These are phyloP conservation scores for Polyodon spathula DNA, from an alignment of 2,113 vertebrate species.

Conservation along the genomic window DNA sequence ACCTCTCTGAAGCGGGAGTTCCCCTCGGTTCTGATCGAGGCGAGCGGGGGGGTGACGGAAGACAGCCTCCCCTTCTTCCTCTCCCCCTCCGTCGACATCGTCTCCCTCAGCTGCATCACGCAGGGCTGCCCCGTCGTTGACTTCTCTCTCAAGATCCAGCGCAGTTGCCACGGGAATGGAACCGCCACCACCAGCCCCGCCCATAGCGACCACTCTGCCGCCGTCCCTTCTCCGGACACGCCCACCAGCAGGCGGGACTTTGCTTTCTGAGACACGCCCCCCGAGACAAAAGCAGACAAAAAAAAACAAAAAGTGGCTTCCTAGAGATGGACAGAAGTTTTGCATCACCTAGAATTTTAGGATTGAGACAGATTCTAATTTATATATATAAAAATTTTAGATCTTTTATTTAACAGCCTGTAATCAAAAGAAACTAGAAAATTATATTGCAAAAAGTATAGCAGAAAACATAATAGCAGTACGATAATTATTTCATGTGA, in stretches of 20 bases:
- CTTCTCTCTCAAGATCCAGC: constrained; percentile 68
- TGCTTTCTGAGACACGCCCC: neutral
- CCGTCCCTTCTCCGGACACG: neutral
- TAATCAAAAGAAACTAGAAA: too few species aligned
- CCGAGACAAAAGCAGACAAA: too few species aligned
- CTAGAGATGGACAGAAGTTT: too few species aligned
- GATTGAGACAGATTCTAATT: too few species aligned
- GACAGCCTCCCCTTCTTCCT: constrained; percentile 49
- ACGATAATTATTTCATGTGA: too few species aligned
- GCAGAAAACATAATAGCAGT: too few species aligned
- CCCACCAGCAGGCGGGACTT: neutral
- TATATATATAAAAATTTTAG: too few species aligned
- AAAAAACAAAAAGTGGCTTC: too few species aligned
- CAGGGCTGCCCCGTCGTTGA: constrained; percentile 64
- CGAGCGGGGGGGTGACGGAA: constrained; percentile 64
- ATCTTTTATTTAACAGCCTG: too few species aligned
- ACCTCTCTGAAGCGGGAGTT: constrained; percentile 49
- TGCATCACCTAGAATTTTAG: too few species aligned
- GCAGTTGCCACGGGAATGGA: neutral
- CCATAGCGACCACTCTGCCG: neutral
- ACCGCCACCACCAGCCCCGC: neutral
- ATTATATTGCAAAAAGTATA: too few species aligned
- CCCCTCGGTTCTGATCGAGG: constrained; percentile 52
- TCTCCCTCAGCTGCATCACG: constrained; percentile 72
- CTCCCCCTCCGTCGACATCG: constrained; percentile 54